These are phyloP conservation scores for Chromis chromis DNA, from an alignment of 2,797 vertebrate species.

Conservation along the genomic window DNA sequence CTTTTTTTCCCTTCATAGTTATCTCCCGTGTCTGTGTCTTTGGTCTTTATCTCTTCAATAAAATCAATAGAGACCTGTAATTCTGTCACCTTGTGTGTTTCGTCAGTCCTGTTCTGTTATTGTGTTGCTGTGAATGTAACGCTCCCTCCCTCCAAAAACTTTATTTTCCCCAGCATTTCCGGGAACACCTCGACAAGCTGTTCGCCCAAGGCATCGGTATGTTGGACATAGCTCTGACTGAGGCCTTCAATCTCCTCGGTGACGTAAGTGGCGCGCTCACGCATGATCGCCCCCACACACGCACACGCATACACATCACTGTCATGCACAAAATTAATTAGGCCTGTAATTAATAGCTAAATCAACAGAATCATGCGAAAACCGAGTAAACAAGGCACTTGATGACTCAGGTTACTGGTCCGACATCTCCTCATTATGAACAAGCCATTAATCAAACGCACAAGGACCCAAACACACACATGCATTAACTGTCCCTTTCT, in stretches of 20 bases:
- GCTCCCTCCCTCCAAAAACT: neutral
- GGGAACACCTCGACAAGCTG: constrained; percentile 94
- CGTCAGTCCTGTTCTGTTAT: neutral
- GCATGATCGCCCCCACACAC: constrained; percentile 12
- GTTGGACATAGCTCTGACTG: constrained; percentile 95
- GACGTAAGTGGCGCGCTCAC: constrained; percentile 87
- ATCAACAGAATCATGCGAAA: constrained; percentile 64
- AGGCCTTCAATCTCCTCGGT: constrained; percentile 94
- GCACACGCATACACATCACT: neutral
- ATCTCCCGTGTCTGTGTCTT: neutral
- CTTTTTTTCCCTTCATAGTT: neutral
- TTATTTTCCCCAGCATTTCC: constrained; percentile 89
- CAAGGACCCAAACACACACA: constrained; percentile 10
- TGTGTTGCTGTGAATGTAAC: constrained; percentile 3
- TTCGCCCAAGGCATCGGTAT: constrained; percentile 97
- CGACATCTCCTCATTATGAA: constrained; percentile 56
- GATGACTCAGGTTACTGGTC: constrained; percentile 58
- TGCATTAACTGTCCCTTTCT: neutral
- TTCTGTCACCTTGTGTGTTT: neutral
- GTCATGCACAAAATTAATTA: constrained; percentile 60
- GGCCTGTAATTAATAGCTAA: constrained; percentile 61
- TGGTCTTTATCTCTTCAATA: neutral
- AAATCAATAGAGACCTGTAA: neutral
- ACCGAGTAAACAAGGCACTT: constrained; percentile 67
- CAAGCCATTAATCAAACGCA: constrained; percentile 56